A percentile compares a stretch with the other conserved stretches of the same genome.
phyloP scores from a whole-genome alignment of 2,113 vertebrate genomes.

The Tetrao urogallus region DNA sequence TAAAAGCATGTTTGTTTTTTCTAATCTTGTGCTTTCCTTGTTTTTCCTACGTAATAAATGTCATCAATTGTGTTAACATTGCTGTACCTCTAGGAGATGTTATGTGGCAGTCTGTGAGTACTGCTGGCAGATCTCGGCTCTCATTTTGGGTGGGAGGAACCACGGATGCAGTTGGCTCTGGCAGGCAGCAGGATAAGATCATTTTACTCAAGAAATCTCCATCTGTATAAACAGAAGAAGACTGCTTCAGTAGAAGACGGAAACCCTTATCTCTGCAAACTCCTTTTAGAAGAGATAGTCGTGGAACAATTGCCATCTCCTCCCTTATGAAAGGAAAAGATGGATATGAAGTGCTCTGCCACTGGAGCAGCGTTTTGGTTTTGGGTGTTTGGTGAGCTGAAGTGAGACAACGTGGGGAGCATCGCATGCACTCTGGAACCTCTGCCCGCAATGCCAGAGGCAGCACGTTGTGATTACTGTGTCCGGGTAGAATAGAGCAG shows the following conservation, averaged over 20 bases:
- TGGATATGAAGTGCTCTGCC: fast-evolving
- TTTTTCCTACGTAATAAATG: too few relatives aligned
- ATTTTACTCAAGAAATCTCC: neutral
- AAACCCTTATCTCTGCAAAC: neutral
- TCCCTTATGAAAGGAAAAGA: neutral
- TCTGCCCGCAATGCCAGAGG: too few relatives aligned
- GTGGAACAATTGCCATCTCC: too few relatives aligned
- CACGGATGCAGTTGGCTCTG: fast-evolving
- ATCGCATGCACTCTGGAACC: neutral
- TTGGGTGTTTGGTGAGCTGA: too few relatives aligned
- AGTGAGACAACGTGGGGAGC: too few relatives aligned
- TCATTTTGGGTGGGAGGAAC: neutral
- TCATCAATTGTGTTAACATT: neutral
- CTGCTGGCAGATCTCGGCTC: neutral
- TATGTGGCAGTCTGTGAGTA: neutral
- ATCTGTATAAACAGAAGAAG: neutral
- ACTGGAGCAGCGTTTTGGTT: neutral
- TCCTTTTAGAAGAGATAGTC: neutral
- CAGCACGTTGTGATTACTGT: neutral
- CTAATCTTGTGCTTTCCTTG: neutral
- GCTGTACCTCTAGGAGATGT: neutral
- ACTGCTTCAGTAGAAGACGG: neutral
- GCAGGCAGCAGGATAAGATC: neutral
- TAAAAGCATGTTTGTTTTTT: neutral
- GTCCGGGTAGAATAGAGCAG: too few relatives aligned